These are phyloP conservation scores for Protonibea diacanthus DNA, from an alignment of 2,797 vertebrate species.

Conservation along the genomic window DNA sequence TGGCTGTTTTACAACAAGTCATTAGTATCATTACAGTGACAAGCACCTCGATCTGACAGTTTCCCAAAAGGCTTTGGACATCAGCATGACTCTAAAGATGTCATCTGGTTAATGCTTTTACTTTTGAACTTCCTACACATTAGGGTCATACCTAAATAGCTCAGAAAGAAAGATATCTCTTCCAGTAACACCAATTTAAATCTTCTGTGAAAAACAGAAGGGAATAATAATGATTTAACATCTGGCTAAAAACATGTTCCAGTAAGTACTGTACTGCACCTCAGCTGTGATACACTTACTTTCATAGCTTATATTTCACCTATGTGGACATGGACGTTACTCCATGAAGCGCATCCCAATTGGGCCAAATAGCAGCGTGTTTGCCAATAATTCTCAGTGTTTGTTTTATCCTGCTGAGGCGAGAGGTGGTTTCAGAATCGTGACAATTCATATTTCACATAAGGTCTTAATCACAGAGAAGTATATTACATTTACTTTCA, in stretches of 20 bases:
- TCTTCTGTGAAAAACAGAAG: conserved; percentile 53
- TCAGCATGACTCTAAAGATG: conserved; percentile 8
- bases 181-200: conserved; percentile 36
- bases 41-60: not conserved
- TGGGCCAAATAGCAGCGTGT: conserved; percentile 43
- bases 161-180: conserved; percentile 20
- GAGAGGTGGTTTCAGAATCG: conserved; percentile 36
- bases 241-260: conserved; percentile 63
- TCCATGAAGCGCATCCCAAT: conserved; percentile 38
- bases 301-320: conserved; percentile 72
- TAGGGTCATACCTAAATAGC: conserved; percentile 26
- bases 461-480: conserved; percentile 33
- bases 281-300: conserved; percentile 32
- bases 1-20: not conserved
- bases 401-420: conserved; percentile 65
- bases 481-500: conserved; percentile 20
- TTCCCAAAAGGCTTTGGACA: conserved; percentile 7
- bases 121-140: conserved; percentile 1
- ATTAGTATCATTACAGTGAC: not conserved
- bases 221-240: conserved; percentile 71
- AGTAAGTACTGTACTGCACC: conserved; percentile 30
- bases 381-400: conserved; percentile 52
- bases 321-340: conserved; percentile 58
- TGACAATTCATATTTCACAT: conserved; percentile 55
- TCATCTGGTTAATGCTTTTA: conserved; percentile 2